Evolutionary conservation across 2,113 vertebrate genomes (phyloP), one percentile per base, ranked within the genome.

Genomic region (Oxyura jamaicensis): DNA sequence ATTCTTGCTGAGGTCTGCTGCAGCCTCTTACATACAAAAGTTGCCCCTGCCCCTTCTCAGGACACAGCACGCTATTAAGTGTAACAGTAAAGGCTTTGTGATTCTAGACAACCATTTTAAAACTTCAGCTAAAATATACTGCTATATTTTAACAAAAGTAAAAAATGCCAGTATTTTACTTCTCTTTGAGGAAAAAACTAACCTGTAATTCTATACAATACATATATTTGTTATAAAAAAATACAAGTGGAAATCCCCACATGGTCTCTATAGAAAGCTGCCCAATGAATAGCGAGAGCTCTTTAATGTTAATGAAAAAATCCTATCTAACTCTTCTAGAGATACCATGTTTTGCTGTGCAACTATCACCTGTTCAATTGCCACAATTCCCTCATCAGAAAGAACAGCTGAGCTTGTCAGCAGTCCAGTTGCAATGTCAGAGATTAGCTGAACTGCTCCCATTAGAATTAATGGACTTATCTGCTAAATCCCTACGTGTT

Each of bases 391-490:
- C 86, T 46, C 56, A 68, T 52, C 80, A 15, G 86, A 60, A 91
- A 65, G 86, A 93, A 48, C 76, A 76, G 86, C 60, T 75, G 83
- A 90, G 90, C 86, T 48, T 86, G 86, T 88, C 96, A 93, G 91
- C 85, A 93, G 93, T 53, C 73, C 31, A 44, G 72, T 11, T 68
- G 88, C 90, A 79, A 25, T 79, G 95, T 75, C 73, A 91, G 83
- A 90, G 95, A 88, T 91, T 53, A 93, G 80, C 88, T 94, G 92
- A 90, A 29, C 88, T 76, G 81, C 88, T 95, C 95, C 92, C n/a
- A 39, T 60, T 46, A 50, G 76, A 65, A 58, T 7, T 94, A 58
- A 92, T 86, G 93, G 73, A 96, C 86, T 76, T 73, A 86, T 86
- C 85, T 41, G 25, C 25, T 39, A 82, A 88, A 93, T 76, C 93